Evolutionary conservation across 2,888 invertebrate species (phyloP), one percentile per base, ranked within the genome.

Genomic region (Athalia circularis): DNA sequence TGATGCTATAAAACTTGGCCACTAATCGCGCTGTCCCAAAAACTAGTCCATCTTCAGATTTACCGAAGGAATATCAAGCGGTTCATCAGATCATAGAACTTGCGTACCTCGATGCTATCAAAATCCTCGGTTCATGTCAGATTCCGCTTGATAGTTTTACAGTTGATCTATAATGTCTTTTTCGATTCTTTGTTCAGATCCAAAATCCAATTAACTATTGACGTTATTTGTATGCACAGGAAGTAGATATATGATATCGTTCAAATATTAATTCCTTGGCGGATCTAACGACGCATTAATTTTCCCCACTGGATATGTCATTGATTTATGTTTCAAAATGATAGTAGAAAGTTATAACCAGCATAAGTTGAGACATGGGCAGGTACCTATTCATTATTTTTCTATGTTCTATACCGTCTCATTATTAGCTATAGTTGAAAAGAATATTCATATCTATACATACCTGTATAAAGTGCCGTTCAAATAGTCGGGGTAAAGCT

Each of bases 381-480:
- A 52, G 54, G 70, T 70, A 29, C 29, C 29, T 29, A 67, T 67
- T 67, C 67, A 67, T 67, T 15, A 67, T 13, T 13, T 67, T 50
- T 48, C 9, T n/a, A n/a, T 67, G 15, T 8, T 7, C 13, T 64
- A 64, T 29, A 67, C 54, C 68, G 6, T 57, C 13, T 59, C 13
- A 72, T 57, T 59, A 59, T 29, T 29, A 29, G 29, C 29, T 29
- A 29, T 2, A 59, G 47, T 3, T 9, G n/a, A 72, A n/a, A 9
- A 59, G 6, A 59, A 57, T 72, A 47, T 70, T 45, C 52, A 59
- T 13, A 13, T 29, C 29, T 29, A 2, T 29, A 29, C 29, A 29
- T 29, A 29, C 29, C 29, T 54, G n/a, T n/a, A 54, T 52, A 9
- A 11, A 9, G 11, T 13, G 59, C 59, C 13, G 47, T 57, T 47